phyloP scores from a whole-genome alignment of 2,888 invertebrate genomes.

The Eristalis pertinax region DNA sequence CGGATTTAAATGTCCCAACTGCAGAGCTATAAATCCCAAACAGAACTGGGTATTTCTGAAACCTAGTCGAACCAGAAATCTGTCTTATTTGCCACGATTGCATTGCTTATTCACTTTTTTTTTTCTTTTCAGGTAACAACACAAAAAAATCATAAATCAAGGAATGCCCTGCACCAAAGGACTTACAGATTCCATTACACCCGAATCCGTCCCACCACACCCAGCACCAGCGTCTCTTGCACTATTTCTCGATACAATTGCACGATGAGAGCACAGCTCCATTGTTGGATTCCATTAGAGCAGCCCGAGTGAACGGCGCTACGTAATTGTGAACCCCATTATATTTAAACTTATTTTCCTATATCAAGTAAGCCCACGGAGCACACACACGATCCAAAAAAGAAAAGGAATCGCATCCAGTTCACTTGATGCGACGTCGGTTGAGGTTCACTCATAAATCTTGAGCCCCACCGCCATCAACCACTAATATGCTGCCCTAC shows the following conservation, averaged over 20 bases:
- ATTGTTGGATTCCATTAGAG: conserved; percentile 61
- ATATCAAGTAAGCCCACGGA: conserved; percentile 45
- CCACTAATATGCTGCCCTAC: conserved; percentile 30
- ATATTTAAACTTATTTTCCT: conserved; percentile 64
- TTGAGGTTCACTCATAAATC: conserved; percentile 17
- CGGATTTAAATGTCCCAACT: too few species aligned
- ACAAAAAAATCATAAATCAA: background rate
- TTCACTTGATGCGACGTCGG: conserved; percentile 55
- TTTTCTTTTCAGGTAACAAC: background rate
- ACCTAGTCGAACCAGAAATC: too few species aligned
- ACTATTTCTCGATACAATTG: background rate
- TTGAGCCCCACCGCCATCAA: background rate
- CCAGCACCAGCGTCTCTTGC: background rate
- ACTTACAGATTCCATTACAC: background rate
- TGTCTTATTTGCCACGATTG: too few species aligned
- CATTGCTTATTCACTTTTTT: too few species aligned
- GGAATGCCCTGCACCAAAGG: background rate
- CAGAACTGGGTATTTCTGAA: too few species aligned
- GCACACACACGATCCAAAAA: background rate
- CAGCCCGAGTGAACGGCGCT: conserved; percentile 20
- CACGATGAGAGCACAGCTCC: background rate
- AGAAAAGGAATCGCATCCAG: conserved; percentile 34
- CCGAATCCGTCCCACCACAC: background rate
- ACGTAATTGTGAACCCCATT: conserved; percentile 63
- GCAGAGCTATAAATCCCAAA: too few species aligned